Evolutionary conservation across 2,797 vertebrate species (phyloP), one percentile per base, ranked within the genome.

Genomic region (Falco berigora): DNA sequence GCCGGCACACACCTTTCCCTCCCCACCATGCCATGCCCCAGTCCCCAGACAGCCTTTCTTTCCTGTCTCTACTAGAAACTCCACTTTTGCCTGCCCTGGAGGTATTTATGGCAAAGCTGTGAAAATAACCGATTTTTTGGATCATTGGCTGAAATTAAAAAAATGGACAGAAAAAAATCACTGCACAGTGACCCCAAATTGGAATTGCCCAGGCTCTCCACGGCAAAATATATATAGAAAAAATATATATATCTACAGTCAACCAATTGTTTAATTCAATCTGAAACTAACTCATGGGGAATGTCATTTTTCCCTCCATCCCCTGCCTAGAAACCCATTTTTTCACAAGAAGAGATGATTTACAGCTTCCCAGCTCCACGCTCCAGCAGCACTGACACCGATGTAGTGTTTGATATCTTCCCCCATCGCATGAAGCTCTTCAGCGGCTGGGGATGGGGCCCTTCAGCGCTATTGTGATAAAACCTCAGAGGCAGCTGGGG

Each of bases 181-280:
- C 53, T 75, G 56, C 30, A 55, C 52, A 47, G 79, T 86, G 64
- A 92, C 73, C 76, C 50, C 62, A 36, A 80, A 86, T 6, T 72
- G 63, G 82, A 96, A 96, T 47, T 58, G 50, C 40, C 50, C 62
- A 66, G 27, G 42, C 8, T 91, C 47, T 86, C 58, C 69, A 44
- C 0, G 2, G 52, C 5, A 80, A 79, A 50, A 87, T 8, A 95
- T 16, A 83, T 30, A 59, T 8, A 63, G 6, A 5, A 40, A 14
- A 38, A 68, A 62, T 1, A 68, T 3, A 47, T 7, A 49, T 28
- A 52, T 67, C 66, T 62, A 17, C 59, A 63, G 64, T 74, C 92
- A 93, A 85, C 83, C 67, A 91, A 67, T 73, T 40, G 88, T 82
- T 96, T 87, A 82, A 96, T 93, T 94, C 87, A 83, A 83, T 93